Conservation (phyloP, 2,888 invertebrate species). For the Drosophila borealis region DNA sequence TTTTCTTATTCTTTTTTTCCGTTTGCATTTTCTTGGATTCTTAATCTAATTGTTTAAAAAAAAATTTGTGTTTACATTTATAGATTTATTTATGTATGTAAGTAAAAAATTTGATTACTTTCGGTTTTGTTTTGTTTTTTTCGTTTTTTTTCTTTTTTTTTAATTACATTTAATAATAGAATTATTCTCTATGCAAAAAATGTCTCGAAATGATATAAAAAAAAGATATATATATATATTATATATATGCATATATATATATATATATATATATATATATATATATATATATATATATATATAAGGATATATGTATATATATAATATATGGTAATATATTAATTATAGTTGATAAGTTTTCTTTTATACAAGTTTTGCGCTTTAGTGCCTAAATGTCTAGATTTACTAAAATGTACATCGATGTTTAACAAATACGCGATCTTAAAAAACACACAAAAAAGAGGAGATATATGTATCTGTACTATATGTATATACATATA, state of each 20-base stretch:
- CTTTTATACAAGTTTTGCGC: constrained; percentile 67
- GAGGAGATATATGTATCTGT: constrained; percentile 7
- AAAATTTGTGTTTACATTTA: constrained; percentile 74
- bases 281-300: constrained; percentile 12
- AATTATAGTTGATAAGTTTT: constrained; percentile 43
- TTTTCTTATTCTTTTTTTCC: constrained; percentile 2
- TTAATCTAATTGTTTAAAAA: constrained; percentile 51
- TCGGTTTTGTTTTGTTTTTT: constrained; percentile 41
- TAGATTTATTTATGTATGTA: constrained; percentile 72
- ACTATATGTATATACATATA: constrained; percentile 19
- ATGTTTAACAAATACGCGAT: constrained; percentile 68
- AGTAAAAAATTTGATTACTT: constrained; percentile 79
- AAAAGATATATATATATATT: constrained; percentile 40
- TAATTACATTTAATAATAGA: constrained; percentile 72
- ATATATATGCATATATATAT: constrained; percentile 32
- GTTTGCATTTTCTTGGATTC: constrained; percentile 31
- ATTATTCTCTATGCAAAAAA: constrained; percentile 71
- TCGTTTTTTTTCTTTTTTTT: constrained; percentile 28
- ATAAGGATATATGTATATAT: constrained; percentile 1
- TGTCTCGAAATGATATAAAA: constrained; percentile 48
- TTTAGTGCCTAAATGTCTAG: constrained; percentile 67
- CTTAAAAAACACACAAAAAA: constrained; percentile 55
- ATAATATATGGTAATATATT: constrained; percentile 28
- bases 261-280: constrained; percentile 33
- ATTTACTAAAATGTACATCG: constrained; percentile 73